Conservation (phyloP, 2,113 vertebrate species). For the Cyprinodon variegatus region DNA sequence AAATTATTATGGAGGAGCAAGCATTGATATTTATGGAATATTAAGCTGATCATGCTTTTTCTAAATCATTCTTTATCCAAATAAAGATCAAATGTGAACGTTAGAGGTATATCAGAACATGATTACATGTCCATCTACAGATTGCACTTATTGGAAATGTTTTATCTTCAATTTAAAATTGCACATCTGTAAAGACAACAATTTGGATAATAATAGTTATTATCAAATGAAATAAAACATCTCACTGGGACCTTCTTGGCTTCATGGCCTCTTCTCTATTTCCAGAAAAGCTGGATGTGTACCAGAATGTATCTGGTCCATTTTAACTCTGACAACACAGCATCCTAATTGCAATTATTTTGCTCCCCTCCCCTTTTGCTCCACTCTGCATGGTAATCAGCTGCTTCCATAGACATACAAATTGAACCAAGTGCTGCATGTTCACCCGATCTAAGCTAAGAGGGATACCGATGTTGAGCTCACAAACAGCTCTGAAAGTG, state of each 20-base stretch:
- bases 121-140: no score
- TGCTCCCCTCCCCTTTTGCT: constrained; percentile 31
- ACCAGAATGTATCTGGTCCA: constrained; percentile 24
- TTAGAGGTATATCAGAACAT: no score
- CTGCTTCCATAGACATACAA: constrained; percentile 36
- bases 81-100: no score
- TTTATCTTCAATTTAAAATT: no score
- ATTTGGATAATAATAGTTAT: background rate
- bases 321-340: constrained; percentile 31
- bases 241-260: background rate
- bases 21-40: no score
- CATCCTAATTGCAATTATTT: constrained; percentile 45
- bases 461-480: constrained; percentile 43
- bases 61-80: no score
- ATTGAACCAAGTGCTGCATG: constrained; percentile 53
- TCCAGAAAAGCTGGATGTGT: constrained; percentile 3
- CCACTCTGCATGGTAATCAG: constrained; percentile 46
- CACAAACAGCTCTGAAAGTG: background rate
- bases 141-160: no score
- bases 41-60: no score
- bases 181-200: background rate
- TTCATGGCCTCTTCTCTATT: background rate
- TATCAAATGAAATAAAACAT: background rate
- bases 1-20: no score
- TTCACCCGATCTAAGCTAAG: constrained; percentile 34